phyloP scores from a whole-genome alignment of 2,797 vertebrate species.

The Artibeus lituratus region DNA sequence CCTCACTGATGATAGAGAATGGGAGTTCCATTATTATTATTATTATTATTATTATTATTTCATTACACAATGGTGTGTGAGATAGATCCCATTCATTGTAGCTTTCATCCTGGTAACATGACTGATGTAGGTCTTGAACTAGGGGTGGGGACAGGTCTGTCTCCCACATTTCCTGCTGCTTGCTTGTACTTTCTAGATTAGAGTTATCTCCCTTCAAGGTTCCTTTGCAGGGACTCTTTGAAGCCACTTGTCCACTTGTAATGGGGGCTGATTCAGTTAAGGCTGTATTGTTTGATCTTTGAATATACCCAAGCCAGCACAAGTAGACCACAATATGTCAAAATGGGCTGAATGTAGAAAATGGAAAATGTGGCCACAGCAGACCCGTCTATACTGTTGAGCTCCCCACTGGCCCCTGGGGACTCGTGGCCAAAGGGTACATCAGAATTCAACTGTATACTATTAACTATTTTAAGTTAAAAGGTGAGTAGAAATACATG shows the following conservation, averaged over 20 bases:
- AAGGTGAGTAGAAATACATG: neutral
- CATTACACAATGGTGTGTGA: neutral
- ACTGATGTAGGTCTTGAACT: neutral
- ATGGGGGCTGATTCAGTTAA: neutral
- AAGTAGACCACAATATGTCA: fast-evolving
- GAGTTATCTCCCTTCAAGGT: neutral
- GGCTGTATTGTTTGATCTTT: neutral
- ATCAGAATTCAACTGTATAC: neutral
- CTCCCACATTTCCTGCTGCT: neutral
- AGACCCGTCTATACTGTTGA: neutral
- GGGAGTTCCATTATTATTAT: neutral
- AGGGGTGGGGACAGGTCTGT: neutral
- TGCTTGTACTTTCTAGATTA: neutral
- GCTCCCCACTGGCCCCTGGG: neutral
- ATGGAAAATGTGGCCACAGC: too few species aligned
- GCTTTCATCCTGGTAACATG: neutral
- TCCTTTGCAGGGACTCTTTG: conserved; percentile 14
- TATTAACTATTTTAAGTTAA: neutral
- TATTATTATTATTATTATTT: neutral
- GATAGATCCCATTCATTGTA: neutral
- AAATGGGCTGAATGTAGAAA: neutral
- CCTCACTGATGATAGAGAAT: neutral
- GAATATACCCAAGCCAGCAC: neutral
- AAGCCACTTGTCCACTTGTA: neutral
- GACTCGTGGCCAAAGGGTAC: too few species aligned